Evolutionary conservation across 2,888 invertebrate genomes (phyloP), one percentile per base, ranked within the genome.

Genomic region (Entomobrya proxima): DNA sequence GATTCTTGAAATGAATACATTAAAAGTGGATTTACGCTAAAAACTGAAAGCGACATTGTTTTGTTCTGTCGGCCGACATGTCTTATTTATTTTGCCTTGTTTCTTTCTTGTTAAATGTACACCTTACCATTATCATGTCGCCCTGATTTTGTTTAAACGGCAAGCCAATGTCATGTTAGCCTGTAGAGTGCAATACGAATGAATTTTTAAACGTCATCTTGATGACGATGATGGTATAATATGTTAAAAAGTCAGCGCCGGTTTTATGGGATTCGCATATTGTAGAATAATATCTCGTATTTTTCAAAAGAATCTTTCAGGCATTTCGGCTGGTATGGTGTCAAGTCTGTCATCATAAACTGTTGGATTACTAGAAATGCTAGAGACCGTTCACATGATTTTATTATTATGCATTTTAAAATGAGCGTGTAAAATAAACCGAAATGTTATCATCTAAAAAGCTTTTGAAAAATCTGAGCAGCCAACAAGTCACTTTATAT

Each of bases 331-430:
- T 69, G n/a, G 69, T n/a, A 27, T 64, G 40, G 40, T 76, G 76
- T 76, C 76, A 76, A 27, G 58, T 76, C 76, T 44, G 69, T 47
- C 69, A 69, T 69, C 69, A 47, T 69, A 69, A 69, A 69, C 44
- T 47, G n/a, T 27, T n/a, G 69, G 69, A 76, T 76, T 76, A 76
- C 76, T n/a, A 40, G 24, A 58, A 13, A 32, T 6, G 2, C 0
- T 69, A 69, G 15, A 27, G 27, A 15, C n/a, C 37, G 18, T 44
- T 69, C 40, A 64, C 7, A 13, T 69, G 27, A 24, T 44, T 69
- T 44, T 69, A 64, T 64, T 35, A 44, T 69, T 69, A 67, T 21
- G n/a, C 27, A 69, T 44, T 69, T 69, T 9, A 69, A 32, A 44
- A 69, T 35, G 18, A 69, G n/a, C n/a, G n/a, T n/a, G n/a, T n/a